Percentiles rank a stretch among this genome's conserved stretches.
Evolutionary conservation across 2,888 invertebrate genomes (phyloP).

Genomic region (Drosophila colorata): DNA sequence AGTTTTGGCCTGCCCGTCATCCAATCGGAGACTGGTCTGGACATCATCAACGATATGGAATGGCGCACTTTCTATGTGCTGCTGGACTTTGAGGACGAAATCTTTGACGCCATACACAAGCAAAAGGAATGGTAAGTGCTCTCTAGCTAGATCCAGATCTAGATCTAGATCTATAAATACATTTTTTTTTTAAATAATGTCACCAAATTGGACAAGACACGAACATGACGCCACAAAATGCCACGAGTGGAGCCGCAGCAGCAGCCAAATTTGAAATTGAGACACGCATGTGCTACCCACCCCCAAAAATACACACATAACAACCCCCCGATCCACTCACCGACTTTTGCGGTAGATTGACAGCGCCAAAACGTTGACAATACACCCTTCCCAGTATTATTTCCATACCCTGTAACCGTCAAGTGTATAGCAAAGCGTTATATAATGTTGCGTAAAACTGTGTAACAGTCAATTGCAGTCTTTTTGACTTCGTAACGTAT

Average conservation of each 20-base stretch:
- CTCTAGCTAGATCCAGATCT: neutral
- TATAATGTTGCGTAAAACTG: no score
- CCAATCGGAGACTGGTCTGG: constrained; percentile 88
- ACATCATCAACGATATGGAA: constrained; percentile 87
- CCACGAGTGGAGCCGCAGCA: constrained; percentile 45
- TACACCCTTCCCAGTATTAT: constrained; percentile 3
- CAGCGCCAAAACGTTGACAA: constrained; percentile 55
- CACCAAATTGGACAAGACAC: constrained; percentile 46
- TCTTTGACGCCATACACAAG: constrained; percentile 88
- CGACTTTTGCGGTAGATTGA: constrained; percentile 51
- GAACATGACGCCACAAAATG: constrained; percentile 44
- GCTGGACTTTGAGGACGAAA: constrained; percentile 89
- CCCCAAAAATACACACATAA: neutral
- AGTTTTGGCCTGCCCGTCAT: constrained; percentile 88
- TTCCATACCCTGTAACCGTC: neutral
- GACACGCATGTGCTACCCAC: constrained; percentile 59
- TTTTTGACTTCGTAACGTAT: no score
- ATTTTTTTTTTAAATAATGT: constrained; percentile 21
- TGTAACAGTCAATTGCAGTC: no score
- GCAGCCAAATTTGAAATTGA: constrained; percentile 73
- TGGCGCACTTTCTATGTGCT: constrained; percentile 90
- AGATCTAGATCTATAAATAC: constrained; percentile 18
- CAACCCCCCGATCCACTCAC: neutral
- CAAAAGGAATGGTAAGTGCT: constrained; percentile 87
- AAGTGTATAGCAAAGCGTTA: neutral